Evolutionary conservation across 2,797 vertebrate species (phyloP).

Genomic region (Neomorphus geoffroyi): DNA sequence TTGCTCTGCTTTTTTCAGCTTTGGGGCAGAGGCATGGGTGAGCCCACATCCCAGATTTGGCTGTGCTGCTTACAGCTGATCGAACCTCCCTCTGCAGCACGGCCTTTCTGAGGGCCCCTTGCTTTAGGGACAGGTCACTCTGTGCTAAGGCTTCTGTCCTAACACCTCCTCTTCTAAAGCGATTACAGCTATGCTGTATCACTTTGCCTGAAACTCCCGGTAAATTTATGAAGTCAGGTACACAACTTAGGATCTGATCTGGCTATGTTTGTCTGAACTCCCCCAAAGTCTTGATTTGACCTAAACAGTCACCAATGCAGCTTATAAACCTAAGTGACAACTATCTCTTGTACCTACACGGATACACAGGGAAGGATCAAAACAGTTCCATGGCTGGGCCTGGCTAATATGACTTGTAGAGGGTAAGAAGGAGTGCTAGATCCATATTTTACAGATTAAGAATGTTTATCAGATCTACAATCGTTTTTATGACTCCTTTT

Average conservation of each 20-base stretch:
- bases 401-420: background rate
- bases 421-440: background rate
- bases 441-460: background rate
- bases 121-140: background rate
- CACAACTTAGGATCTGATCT: fast-evolving
- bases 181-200: no score
- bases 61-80: background rate
- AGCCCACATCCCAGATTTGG: background rate
- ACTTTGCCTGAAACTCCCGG: background rate
- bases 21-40: background rate
- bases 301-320: background rate
- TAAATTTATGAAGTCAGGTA: background rate
- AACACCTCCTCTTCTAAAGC: background rate
- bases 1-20: no score
- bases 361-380: background rate
- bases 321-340: background rate
- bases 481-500: background rate
- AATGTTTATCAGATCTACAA: background rate
- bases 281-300: background rate
- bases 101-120: background rate
- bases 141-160: background rate
- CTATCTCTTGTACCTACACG: background rate
- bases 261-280: background rate
- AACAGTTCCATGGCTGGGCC: fast-evolving
- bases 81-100: background rate